Percentiles rank a stretch among this genome's conserved stretches.
Evolutionary conservation across 2,113 vertebrate species (phyloP).

Genomic region (Galbula dea): DNA sequence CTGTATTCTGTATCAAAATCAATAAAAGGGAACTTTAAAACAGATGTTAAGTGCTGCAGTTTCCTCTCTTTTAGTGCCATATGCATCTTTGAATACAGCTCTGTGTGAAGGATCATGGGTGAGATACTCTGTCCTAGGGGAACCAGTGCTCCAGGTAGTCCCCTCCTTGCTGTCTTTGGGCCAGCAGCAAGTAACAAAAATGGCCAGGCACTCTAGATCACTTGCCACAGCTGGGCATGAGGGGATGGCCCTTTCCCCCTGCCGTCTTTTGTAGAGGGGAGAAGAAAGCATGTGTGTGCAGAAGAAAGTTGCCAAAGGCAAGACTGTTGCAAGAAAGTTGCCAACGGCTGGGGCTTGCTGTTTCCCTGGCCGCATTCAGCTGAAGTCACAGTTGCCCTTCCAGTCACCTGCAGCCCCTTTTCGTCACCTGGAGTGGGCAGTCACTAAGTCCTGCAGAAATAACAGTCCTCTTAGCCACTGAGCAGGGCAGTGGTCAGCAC

Average conservation of each 20-base stretch:
- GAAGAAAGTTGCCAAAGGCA: neutral
- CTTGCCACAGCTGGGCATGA: neutral
- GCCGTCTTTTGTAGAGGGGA: neutral
- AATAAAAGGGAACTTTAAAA: neutral
- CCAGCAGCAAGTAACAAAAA: neutral
- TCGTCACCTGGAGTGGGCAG: neutral
- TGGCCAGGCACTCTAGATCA: neutral
- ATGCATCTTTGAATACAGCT: neutral
- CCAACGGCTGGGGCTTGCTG: neutral
- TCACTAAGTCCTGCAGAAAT: neutral
- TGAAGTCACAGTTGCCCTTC: neutral
- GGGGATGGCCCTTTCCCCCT: neutral
- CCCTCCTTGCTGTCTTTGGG: neutral
- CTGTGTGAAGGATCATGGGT: neutral
- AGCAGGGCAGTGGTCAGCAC: neutral
- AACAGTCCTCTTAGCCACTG: neutral
- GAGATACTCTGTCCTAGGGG: neutral
- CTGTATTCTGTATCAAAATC: neutral
- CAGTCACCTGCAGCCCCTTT: rapidly evolving
- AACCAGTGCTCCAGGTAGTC: neutral
- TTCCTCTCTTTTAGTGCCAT: neutral
- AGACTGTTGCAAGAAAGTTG: too few relatives aligned
- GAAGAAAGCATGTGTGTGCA: too few relatives aligned
- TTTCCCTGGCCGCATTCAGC: neutral
- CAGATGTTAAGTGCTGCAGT: neutral